phyloP scores from a whole-genome alignment of 2,888 invertebrate genomes.

The Ypsolopha scabrella region DNA sequence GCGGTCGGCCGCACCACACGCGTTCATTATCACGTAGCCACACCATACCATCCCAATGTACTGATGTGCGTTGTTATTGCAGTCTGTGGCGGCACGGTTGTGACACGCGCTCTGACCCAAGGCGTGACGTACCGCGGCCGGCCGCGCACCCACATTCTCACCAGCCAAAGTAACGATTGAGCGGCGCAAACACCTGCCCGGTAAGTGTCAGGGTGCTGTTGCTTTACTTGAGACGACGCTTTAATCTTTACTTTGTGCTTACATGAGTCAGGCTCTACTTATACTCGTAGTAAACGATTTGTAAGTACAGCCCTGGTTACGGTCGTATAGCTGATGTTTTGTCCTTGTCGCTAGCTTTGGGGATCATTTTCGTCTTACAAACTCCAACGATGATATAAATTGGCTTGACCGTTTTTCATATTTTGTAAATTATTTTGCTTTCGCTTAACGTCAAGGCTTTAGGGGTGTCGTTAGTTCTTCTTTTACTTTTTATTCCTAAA shows the following conservation, averaged over 20 bases:
- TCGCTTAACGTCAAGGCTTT: not conserved
- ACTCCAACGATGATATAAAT: not conserved
- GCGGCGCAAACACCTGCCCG: conserved; percentile 62
- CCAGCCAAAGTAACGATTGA: conserved; percentile 68
- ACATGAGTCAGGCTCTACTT: conserved; percentile 38
- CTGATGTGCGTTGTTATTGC: conserved; percentile 65
- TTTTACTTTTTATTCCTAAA: conserved; percentile 3
- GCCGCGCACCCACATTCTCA: conserved; percentile 52
- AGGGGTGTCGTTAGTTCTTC: conserved; percentile 6
- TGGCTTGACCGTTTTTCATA: conserved; percentile 3
- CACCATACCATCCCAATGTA: conserved; percentile 52
- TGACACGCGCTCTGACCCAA: conserved; percentile 31
- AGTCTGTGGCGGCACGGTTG: conserved; percentile 47
- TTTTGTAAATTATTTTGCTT: conserved; percentile 13
- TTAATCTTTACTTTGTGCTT: conserved; percentile 69
- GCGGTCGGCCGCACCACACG: conserved; percentile 54
- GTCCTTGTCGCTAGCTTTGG: conserved; percentile 15
- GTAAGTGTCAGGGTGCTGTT: conserved; percentile 70
- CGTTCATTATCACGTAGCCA: conserved; percentile 63
- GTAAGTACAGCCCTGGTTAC: conserved; percentile 7
- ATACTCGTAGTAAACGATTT: not conserved
- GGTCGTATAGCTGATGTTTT: not conserved
- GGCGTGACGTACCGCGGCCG: conserved; percentile 61
- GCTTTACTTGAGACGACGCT: conserved; percentile 50
- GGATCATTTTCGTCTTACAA: conserved; percentile 16